Evolutionary conservation across 2,797 vertebrate species (phyloP).

Genomic region (Lacerta agilis): DNA sequence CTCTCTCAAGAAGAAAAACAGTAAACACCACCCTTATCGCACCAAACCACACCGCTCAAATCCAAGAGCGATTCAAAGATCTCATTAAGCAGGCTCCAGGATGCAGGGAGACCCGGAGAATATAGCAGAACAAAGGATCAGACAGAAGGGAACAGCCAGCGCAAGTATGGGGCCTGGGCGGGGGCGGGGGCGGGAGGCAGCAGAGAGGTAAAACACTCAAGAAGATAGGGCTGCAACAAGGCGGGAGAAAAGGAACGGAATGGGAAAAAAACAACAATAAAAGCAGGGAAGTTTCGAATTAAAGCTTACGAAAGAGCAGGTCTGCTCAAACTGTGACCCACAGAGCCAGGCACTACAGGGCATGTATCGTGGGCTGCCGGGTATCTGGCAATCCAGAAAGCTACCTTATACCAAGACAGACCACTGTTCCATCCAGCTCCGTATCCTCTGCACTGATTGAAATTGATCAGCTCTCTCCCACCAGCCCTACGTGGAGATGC

Average conservation of each 20-base stretch:
- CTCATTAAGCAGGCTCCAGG: slow-evolving; percentile 11
- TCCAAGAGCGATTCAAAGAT: slow-evolving; percentile 41
- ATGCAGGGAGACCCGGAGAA: slow-evolving; percentile 31
- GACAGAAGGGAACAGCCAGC: neutral
- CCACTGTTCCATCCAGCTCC: too few species aligned
- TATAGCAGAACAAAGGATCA: slow-evolving; percentile 31
- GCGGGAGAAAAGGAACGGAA: neutral
- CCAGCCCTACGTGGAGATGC: too few species aligned
- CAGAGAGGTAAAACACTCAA: too few species aligned
- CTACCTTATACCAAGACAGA: too few species aligned
- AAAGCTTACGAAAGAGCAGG: slow-evolving; percentile 19
- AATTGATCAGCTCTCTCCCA: too few species aligned
- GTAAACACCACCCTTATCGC: slow-evolving; percentile 25
- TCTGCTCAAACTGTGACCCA: slow-evolving; percentile 11
- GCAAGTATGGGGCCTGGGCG: slow-evolving; percentile 5
- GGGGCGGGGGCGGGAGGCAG: too few species aligned
- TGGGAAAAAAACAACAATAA: neutral
- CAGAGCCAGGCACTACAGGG: too few species aligned
- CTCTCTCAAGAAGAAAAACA: slow-evolving; percentile 32
- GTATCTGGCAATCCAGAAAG: neutral
- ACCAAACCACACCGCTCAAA: slow-evolving; percentile 50
- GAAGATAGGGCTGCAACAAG: neutral
- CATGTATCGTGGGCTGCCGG: neutral
- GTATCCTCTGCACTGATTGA: too few species aligned
- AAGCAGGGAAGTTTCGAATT: neutral